Conservation (phyloP, 2,797 vertebrate species). For the Sebastes jordani region DNA sequence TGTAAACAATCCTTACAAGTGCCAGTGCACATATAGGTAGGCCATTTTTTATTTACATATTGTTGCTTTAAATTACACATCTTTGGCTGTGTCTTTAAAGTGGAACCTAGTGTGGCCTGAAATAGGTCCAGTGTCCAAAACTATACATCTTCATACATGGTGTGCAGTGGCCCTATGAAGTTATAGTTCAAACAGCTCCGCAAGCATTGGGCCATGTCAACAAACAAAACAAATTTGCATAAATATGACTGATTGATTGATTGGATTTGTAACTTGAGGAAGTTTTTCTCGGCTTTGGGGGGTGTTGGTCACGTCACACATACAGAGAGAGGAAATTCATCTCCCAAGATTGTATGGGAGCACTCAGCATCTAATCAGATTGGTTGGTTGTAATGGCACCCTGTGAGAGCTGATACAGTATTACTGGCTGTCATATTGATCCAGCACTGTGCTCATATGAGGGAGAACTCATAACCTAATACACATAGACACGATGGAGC, state of each 20-base stretch:
- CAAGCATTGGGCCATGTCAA: neutral
- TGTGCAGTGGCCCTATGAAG: neutral
- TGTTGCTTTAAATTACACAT: neutral
- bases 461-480: conserved; percentile 76
- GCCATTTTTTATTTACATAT: neutral
- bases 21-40: conserved; percentile 50
- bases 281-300: neutral
- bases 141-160: neutral
- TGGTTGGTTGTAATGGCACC: conserved; percentile 77
- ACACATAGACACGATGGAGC: conserved; percentile 75
- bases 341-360: conserved; percentile 58
- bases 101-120: neutral
- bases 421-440: conserved; percentile 79
- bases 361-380: conserved; percentile 81
- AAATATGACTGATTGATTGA: conserved; percentile 3
- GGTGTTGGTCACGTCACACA: conserved; percentile 26
- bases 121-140: neutral
- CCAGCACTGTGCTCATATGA: conserved; percentile 61
- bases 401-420: conserved; percentile 76
- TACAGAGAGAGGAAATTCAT: conserved; percentile 37
- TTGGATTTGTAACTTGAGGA: neutral
- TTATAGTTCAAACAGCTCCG: neutral
- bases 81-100: neutral
- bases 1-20: conserved; percentile 22
- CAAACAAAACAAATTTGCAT: neutral